These are phyloP conservation scores for Empis stercorea DNA, from an alignment of 2,888 invertebrate species.

Conservation along the genomic window DNA sequence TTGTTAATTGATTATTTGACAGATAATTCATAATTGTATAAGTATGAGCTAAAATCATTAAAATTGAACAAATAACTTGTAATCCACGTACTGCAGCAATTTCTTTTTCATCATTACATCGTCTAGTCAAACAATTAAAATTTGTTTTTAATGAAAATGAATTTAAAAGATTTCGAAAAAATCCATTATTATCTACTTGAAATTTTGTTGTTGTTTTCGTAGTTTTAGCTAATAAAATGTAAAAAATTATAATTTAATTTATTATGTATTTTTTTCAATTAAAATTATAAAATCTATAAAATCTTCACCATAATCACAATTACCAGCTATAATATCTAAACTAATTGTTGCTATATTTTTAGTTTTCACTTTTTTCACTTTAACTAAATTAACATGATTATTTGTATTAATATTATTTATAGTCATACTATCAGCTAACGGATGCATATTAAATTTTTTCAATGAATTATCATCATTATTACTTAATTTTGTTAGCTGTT, in stretches of 20 bases:
- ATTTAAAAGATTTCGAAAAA: slow-evolving; percentile 9
- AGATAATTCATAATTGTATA: slow-evolving; percentile 51
- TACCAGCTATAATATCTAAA: slow-evolving; percentile 27
- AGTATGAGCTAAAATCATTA: slow-evolving; percentile 51
- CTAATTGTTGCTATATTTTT: slow-evolving; percentile 35
- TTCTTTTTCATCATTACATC: slow-evolving; percentile 36
- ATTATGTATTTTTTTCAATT: no score
- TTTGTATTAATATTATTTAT: slow-evolving; percentile 25
- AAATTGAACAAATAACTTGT: slow-evolving; percentile 49
- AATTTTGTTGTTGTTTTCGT: background rate
- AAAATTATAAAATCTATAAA: no score
- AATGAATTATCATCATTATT: slow-evolving; percentile 17
- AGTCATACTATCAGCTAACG: slow-evolving; percentile 17
- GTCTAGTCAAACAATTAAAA: slow-evolving; percentile 4
- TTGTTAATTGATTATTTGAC: slow-evolving; percentile 21
- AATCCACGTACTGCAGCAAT: slow-evolving; percentile 46
- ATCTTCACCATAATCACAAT: slow-evolving; percentile 22
- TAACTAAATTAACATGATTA: slow-evolving; percentile 28
- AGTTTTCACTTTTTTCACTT: slow-evolving; percentile 28
- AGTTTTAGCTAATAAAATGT: slow-evolving; percentile 5
- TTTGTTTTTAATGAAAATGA: slow-evolving; percentile 11
- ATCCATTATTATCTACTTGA: background rate
- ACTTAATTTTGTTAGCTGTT: slow-evolving; percentile 12
- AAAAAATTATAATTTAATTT: no score
- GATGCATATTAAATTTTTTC: slow-evolving; percentile 12